Conservation (phyloP, 2,797 vertebrate genomes). For the Manis pentadactyla region DNA sequence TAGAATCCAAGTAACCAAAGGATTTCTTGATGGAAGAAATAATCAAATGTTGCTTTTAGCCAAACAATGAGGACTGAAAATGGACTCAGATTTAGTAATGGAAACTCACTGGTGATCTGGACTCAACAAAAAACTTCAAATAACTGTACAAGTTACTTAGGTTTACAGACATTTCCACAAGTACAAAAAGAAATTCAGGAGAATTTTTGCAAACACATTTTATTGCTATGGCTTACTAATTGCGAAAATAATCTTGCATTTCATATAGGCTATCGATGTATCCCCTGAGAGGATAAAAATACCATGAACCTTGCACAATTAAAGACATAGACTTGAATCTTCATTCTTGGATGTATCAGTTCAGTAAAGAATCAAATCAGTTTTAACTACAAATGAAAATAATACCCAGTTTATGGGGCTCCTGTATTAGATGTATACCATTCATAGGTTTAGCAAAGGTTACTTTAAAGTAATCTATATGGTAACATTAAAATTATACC, state of each 20-base stretch:
- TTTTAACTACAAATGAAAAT: not conserved
- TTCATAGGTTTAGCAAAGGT: not conserved
- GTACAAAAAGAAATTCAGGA: not conserved
- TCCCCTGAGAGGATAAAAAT: not conserved
- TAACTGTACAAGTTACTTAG: not conserved
- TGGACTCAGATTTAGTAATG: not conserved
- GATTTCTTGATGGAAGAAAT: not conserved
- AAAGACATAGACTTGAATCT: not conserved
- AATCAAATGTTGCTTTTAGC: not conserved
- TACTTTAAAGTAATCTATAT: not conserved
- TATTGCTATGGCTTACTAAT: not conserved
- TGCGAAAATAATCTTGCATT: not conserved
- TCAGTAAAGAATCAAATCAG: not conserved
- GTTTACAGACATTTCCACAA: not conserved
- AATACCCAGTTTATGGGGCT: not conserved
- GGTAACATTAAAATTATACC: not conserved
- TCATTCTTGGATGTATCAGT: conserved; percentile 1
- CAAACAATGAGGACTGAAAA: not conserved
- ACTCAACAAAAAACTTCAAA: not conserved
- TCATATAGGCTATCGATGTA: not conserved
- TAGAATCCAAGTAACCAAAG: not conserved
- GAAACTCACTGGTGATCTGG: not conserved
- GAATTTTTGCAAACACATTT: not conserved
- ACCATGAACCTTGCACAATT: not conserved
- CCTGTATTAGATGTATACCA: not conserved